Percentiles rank a stretch among this genome's conserved stretches.
Conservation (phyloP, 2,888 invertebrate genomes). For the Acleris literana region DNA sequence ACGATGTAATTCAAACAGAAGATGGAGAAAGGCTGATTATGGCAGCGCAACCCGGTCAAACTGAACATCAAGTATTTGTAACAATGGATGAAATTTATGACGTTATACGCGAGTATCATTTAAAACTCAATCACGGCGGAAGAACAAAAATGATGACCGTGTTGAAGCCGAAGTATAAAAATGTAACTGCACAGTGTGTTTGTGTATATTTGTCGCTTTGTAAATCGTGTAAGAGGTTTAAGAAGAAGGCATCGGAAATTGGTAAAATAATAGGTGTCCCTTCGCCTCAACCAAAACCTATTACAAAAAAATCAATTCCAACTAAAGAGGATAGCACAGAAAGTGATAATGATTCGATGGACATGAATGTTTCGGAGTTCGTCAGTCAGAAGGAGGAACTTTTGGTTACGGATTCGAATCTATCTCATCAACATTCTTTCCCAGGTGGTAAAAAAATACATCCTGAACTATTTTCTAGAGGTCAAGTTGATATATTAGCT, state of each 20-base stretch:
- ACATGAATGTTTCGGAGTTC: neutral
- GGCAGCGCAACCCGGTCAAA: constrained; percentile 42
- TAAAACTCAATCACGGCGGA: constrained; percentile 58
- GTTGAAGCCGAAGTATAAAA: constrained; percentile 57
- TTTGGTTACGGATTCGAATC: neutral
- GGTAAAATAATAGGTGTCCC: neutral
- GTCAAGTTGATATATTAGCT: constrained; percentile 59
- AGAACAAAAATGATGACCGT: constrained; percentile 55
- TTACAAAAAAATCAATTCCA: too few species aligned
- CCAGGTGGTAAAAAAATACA: constrained; percentile 36
- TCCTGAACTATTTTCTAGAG: constrained; percentile 57
- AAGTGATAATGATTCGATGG: constrained; percentile 7
- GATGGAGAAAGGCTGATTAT: constrained; percentile 54
- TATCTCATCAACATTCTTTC: neutral
- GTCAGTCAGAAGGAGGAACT: neutral
- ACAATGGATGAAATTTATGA: constrained; percentile 60
- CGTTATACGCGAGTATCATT: constrained; percentile 56
- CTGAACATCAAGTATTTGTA: constrained; percentile 47
- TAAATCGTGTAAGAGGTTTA: constrained; percentile 47
- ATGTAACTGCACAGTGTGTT: constrained; percentile 58
- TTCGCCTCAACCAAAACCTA: neutral
- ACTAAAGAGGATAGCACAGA: constrained; percentile 13
- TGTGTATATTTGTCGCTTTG: constrained; percentile 57
- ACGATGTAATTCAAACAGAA: constrained; percentile 50
- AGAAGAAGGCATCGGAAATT: neutral